Base-by-base conservation (phyloP, 2,888 invertebrate species). In the Meloe dianella region DNA sequence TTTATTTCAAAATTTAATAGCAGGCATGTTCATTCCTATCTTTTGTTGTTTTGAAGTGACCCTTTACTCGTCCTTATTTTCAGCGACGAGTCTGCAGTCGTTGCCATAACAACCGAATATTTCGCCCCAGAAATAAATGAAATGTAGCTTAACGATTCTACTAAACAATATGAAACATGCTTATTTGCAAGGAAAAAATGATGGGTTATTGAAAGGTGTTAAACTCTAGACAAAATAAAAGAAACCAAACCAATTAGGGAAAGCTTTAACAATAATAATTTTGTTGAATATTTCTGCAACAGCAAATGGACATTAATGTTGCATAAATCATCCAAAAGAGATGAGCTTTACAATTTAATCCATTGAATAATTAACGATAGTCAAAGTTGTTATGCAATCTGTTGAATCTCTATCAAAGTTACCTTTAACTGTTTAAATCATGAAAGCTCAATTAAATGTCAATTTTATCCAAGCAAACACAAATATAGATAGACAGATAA, bases 51-150 rank as follows among this genome's bases (percentile, higher is more conserved):
- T 61, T 64, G 62, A 61, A 65, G 67, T 67, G 68, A 51, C 63
- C 66, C 68, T 65, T 62, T 57, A 60, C 65, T 59, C 65, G 65
- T 63, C 41, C 63, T 64, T 66, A 64, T 68, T 68, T 63, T 59
- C 56, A 38, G 8, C 29, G 57, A 24, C 51, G 67, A 54, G 64
- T 67, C 71, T 69, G 67, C 67, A 63, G 60, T 62, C 69, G 66
- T 71, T 64, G 57, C 69, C 62, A 71, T 71, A 67, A 65, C 69
- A 59, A 71, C 71, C 69, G 61, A 63, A 64, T 66, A 60, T 68
- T 63, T 65, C 60, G 35, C 5, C 63, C 68, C 54, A 54, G 63
- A 60, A 30, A 60, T 56, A 63, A 58, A 60, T 63, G 63, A 63
- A 65, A 67, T 65, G 65, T 56, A n/a, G 59, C 60, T 62, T 62